phyloP scores from a whole-genome alignment of 2,888 invertebrate genomes.

The Hirtodrosophila alboralis region DNA sequence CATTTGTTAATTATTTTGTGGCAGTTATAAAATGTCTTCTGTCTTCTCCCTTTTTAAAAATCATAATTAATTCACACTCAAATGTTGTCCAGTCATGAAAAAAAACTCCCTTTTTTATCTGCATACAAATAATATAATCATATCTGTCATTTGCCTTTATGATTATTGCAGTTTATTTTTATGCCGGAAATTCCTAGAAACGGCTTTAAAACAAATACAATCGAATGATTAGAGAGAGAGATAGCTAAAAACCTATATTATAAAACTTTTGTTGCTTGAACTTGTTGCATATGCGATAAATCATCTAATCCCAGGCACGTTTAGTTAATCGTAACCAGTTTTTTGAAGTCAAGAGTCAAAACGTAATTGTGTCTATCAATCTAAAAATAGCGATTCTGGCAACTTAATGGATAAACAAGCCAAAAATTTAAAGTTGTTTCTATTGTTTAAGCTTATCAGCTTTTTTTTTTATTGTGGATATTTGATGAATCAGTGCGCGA shows the following conservation, averaged over 20 bases:
- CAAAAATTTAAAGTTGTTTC: neutral
- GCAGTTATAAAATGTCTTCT: neutral
- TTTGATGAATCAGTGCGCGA: too few species aligned
- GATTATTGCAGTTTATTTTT: conserved; percentile 32
- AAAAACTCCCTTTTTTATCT: conserved; percentile 43
- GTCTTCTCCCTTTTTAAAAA: neutral
- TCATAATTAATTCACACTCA: too few species aligned
- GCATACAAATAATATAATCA: conserved; percentile 22
- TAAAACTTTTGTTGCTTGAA: conserved; percentile 3
- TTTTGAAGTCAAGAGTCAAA: conserved; percentile 21
- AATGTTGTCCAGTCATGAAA: conserved; percentile 14
- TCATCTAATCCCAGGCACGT: conserved; percentile 14
- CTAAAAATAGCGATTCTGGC: conserved; percentile 36
- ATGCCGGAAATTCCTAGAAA: conserved; percentile 62
- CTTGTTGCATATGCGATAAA: conserved; percentile 19
- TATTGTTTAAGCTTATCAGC: conserved; percentile 9
- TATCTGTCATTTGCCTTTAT: conserved; percentile 35
- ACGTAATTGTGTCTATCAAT: conserved; percentile 25
- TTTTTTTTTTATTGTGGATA: neutral
- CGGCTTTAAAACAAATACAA: conserved; percentile 34
- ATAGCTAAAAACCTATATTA: conserved; percentile 15
- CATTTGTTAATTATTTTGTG: conserved; percentile 12
- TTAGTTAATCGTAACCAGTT: conserved; percentile 31
- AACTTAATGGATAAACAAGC: conserved; percentile 13
- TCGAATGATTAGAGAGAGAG: conserved; percentile 43